Evolutionary conservation across 2,113 vertebrate species (phyloP).

Genomic region (Colius striatus): DNA sequence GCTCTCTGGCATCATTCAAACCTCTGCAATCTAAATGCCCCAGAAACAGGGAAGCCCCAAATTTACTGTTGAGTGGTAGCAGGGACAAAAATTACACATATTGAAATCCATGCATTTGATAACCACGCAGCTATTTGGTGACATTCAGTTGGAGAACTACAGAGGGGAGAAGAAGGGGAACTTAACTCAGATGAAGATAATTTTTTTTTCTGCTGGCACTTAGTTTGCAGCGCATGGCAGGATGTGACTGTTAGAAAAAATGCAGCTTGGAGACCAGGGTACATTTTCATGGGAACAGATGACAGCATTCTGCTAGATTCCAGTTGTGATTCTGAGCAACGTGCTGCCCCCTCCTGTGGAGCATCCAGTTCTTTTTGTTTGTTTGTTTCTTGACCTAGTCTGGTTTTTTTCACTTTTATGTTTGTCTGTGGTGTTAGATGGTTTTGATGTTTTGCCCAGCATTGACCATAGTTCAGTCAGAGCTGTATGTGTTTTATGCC

Average conservation of each 20-base stretch:
- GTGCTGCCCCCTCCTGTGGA: not conserved
- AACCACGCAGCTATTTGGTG: not conserved
- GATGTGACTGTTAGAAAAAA: not conserved
- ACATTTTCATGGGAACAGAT: not conserved
- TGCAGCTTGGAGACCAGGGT: not conserved
- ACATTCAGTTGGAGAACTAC: not conserved
- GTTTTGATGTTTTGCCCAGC: not conserved
- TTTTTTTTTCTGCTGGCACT: not conserved
- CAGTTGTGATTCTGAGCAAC: not conserved
- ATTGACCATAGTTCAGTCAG: not conserved
- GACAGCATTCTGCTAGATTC: not conserved
- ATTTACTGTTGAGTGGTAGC: not conserved
- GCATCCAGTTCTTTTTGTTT: not conserved
- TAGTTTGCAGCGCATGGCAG: not conserved
- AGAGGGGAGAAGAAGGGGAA: not conserved
- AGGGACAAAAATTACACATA: not conserved
- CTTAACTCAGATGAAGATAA: not conserved
- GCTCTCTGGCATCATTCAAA: not conserved
- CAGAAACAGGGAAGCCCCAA: not conserved
- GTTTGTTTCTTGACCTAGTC: not conserved
- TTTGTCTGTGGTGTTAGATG: not conserved
- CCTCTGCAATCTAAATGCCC: not conserved
- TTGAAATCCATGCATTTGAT: not conserved
- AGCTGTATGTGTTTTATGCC: not conserved
- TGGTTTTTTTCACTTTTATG: not conserved